phyloP scores from a whole-genome alignment of 2,888 invertebrate species.

The Aethes cnicana region DNA sequence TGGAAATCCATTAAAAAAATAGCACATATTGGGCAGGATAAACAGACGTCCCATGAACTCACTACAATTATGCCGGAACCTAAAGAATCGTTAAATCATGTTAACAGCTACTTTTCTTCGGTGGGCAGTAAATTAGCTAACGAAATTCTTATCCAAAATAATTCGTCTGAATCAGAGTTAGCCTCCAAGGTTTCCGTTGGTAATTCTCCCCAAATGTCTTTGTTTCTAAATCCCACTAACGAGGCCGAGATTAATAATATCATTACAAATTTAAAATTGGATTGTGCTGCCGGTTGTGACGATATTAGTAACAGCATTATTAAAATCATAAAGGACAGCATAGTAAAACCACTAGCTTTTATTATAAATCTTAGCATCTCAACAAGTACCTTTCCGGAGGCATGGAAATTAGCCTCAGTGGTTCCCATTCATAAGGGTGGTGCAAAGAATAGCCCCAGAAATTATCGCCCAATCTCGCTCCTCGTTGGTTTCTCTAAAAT shows the following conservation, averaged over 20 bases:
- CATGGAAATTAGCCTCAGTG: background rate
- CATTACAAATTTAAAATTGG: constrained; percentile 23
- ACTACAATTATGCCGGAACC: background rate
- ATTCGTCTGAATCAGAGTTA: constrained; percentile 3
- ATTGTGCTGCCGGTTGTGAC: background rate
- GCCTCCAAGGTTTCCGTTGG: background rate
- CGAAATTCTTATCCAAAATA: constrained; percentile 1
- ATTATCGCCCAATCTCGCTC: background rate
- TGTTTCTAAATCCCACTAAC: constrained; percentile 31
- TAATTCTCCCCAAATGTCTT: background rate
- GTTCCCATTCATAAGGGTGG: background rate
- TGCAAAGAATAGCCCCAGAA: background rate
- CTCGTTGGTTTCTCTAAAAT: background rate
- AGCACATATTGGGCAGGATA: background rate
- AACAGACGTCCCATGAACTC: background rate
- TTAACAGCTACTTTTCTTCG: constrained; percentile 25
- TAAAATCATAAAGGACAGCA: background rate
- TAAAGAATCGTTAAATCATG: constrained; percentile 15
- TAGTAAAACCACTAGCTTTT: background rate
- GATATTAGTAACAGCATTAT: background rate
- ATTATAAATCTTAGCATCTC: background rate
- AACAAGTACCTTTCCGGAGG: background rate
- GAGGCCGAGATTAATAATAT: constrained; percentile 9
- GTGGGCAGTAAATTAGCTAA: constrained; percentile 26
- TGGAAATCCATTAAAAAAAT: constrained; percentile 21